A percentile compares a stretch with the other conserved stretches of the same genome.
phyloP scores from a whole-genome alignment of 1,140 invertebrate species.

The Drosophila lini region DNA sequence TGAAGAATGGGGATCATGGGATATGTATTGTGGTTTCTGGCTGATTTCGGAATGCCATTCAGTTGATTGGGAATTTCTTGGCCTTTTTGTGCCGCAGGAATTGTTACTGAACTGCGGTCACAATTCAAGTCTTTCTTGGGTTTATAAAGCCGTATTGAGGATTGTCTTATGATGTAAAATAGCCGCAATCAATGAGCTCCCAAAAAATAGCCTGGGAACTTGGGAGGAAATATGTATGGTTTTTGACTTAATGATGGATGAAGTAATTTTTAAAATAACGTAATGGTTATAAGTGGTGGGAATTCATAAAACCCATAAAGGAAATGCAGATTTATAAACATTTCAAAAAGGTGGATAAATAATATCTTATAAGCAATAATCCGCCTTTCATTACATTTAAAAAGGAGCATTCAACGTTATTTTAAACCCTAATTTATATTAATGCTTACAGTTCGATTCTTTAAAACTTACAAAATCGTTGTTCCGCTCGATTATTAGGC shows the following conservation, averaged over 20 bases:
- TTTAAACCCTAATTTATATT: not conserved
- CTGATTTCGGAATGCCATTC: conserved; percentile 44
- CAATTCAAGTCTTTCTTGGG: conserved; percentile 13
- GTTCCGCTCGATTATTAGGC: conserved; percentile 46
- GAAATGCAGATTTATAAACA: not conserved
- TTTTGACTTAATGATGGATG: conserved; percentile 34
- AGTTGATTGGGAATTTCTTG: conserved; percentile 31
- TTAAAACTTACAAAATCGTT: conserved; percentile 57
- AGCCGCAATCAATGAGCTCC: conserved; percentile 23
- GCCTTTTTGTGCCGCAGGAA: conserved; percentile 20
- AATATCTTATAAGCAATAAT: not conserved
- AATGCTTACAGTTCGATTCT: conserved; percentile 4
- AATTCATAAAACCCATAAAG: not conserved
- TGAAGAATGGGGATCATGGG: conserved; percentile 44
- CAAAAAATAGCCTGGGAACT: conserved; percentile 36
- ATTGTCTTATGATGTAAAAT: conserved; percentile 37
- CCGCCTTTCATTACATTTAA: not conserved
- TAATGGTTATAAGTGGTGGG: conserved; percentile 3
- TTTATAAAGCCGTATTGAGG: conserved; percentile 3
- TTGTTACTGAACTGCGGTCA: conserved; percentile 31
- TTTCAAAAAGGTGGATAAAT: not conserved
- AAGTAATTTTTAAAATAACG: conserved; percentile 20
- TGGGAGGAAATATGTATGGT: conserved; percentile 17
- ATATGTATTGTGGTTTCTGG: conserved; percentile 39
- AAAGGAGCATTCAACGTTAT: not conserved